Evolutionary conservation across 2,888 invertebrate species (phyloP).

Genomic region (Xanthia icteritia): DNA sequence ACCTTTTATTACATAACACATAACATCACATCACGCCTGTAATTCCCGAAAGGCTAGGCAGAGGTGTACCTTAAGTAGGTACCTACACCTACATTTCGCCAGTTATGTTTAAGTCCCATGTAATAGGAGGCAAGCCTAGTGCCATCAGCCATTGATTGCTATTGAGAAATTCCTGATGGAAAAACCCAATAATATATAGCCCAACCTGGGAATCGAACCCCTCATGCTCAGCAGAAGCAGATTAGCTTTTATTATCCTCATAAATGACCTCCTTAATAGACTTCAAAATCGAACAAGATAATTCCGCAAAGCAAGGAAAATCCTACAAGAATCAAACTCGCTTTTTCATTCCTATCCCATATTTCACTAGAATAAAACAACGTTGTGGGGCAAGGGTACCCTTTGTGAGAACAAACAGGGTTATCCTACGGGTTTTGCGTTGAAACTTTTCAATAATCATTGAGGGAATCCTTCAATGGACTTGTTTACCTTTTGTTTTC

Average conservation of each 20-base stretch:
- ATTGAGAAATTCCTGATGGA: not conserved
- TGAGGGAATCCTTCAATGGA: slow-evolving; percentile 81
- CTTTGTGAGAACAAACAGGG: slow-evolving; percentile 77
- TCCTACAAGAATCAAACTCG: slow-evolving; percentile 71
- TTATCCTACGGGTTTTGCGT: slow-evolving; percentile 72
- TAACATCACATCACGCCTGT: not conserved
- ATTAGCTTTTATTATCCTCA: not conserved
- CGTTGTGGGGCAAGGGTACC: slow-evolving; percentile 71
- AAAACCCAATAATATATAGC: not conserved
- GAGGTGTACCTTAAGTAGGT: not conserved
- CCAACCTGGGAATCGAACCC: not conserved
- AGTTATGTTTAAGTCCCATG: not conserved
- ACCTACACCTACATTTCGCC: not conserved
- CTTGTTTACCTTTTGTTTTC: slow-evolving; percentile 74
- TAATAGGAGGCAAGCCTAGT: no score
- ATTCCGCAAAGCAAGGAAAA: slow-evolving; percentile 67
- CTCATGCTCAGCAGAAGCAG: not conserved
- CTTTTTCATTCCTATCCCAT: slow-evolving; percentile 77
- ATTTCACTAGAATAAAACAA: slow-evolving; percentile 77
- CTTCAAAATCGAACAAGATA: slow-evolving; percentile 33
- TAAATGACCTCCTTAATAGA: slow-evolving; percentile 6
- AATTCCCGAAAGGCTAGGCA: not conserved
- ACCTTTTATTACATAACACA: not conserved
- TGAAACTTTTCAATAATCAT: slow-evolving; percentile 86
- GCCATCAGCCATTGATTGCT: not conserved